Evolutionary conservation across 2,888 invertebrate species (phyloP).

Genomic region (Schizotus pectinicornis): DNA sequence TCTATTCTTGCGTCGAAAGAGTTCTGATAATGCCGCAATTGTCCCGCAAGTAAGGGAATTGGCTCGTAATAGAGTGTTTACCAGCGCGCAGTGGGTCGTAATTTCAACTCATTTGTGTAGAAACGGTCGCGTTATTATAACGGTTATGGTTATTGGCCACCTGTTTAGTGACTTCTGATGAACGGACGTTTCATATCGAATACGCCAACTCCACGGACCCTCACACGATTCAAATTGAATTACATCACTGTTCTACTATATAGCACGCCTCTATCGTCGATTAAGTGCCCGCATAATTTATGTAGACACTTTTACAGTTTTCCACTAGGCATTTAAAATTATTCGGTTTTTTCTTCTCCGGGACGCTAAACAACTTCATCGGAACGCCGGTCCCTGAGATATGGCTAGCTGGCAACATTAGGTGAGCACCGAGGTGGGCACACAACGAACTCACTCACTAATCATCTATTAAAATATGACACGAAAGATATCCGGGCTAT

Average conservation of each 20-base stretch:
- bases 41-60: constrained; percentile 55
- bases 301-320: not conserved
- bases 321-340: not conserved
- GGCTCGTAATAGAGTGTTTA: constrained; percentile 60
- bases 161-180: constrained; percentile 56
- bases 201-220: constrained; percentile 11
- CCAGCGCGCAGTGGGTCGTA: constrained; percentile 59
- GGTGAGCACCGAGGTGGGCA: too few species aligned
- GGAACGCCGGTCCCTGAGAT: too few species aligned
- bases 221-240: not conserved
- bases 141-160: constrained; percentile 63
- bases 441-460: too few species aligned
- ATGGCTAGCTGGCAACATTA: too few species aligned
- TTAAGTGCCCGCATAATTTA: constrained; percentile 1
- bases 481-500: too few species aligned
- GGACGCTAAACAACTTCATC: too few species aligned
- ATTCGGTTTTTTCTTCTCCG: too few species aligned
- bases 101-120: constrained; percentile 62
- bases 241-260: not conserved
- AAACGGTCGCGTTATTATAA: constrained; percentile 61
- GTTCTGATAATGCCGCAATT: constrained; percentile 39
- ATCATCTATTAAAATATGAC: too few species aligned
- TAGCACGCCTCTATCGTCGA: not conserved
- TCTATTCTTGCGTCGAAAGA: constrained; percentile 24
- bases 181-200: constrained; percentile 40